Percentiles rank a stretch among this genome's conserved stretches.
These are phyloP conservation scores for Ptilonorhynchus violaceus DNA, from an alignment of 2,113 vertebrate species.

Conservation along the genomic window DNA sequence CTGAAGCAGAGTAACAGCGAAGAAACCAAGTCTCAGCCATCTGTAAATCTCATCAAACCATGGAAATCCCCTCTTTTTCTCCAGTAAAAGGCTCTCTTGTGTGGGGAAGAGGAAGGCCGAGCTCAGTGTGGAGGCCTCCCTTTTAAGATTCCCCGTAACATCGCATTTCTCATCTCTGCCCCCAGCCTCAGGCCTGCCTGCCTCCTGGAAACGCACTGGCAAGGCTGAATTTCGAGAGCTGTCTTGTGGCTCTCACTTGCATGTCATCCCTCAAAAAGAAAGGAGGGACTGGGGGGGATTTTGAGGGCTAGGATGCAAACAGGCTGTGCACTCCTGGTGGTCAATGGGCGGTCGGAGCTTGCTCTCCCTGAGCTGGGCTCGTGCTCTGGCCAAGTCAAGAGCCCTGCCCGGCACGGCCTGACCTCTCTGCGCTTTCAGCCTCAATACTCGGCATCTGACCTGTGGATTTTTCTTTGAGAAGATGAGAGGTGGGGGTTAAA, in stretches of 20 bases:
- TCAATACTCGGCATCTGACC: not conserved
- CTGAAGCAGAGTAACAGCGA: not conserved
- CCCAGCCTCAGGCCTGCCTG: not conserved
- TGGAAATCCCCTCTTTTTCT: not conserved
- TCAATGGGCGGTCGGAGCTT: rapidly evolving
- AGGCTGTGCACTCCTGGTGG: rapidly evolving
- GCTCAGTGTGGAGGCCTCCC: not conserved
- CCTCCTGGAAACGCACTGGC: not conserved
- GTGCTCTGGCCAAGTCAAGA: not conserved
- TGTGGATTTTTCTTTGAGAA: not conserved
- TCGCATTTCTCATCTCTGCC: not conserved
- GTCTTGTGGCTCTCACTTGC: not conserved
- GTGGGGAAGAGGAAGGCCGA: not conserved
- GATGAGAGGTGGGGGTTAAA: not conserved
- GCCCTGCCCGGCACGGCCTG: not conserved
- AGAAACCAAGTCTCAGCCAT: not conserved
- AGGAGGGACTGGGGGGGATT: not conserved
- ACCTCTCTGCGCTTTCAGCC: not conserved
- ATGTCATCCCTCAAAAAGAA: not conserved
- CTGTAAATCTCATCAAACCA: not conserved
- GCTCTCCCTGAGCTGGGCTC: not conserved
- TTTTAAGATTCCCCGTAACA: not conserved
- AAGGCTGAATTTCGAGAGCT: not conserved
- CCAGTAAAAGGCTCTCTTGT: not conserved
- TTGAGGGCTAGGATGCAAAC: not conserved